Base-by-base conservation (phyloP, 2,888 invertebrate species). In the Dichetophora obliterata region DNA sequence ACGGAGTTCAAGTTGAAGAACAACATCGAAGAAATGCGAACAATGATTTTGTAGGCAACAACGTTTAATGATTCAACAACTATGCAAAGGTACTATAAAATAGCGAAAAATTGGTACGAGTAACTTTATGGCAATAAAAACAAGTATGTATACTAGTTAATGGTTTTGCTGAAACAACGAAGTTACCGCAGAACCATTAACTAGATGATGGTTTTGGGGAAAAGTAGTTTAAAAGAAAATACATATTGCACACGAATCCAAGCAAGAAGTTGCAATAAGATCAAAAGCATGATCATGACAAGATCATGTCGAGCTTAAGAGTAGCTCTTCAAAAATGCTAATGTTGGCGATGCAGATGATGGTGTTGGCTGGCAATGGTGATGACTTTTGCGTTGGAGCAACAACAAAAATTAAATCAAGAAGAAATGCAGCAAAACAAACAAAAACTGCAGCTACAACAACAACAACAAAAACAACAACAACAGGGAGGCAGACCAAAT, bases 361-460 rank as follows among this genome's bases (percentile, higher is more conserved):
- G 85, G 85, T 84, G 83, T 83, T 83, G 83, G 85, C 83, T 80
- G 79, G 83, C 83, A 85, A 83, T 85, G 84, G 84, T 85, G 85
- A 85, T 85, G 85, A 59, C 24, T 59, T 59, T 59, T 14, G 19
- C 24, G 57, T 75, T 79, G 59, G 68, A 52, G 68, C 52, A 48
- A 24, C 52, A 69, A 50, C 27, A 52, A 50, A 69, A 69, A 52
- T 27, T 22, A 9, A 50, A 27, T 22, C n/a, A 50, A 50, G 19
- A 54, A 54, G 9, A 54, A 54, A 54, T 19, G 54, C 54, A 54
- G 54, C 54, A 54, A 8, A 8, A 24, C 14, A 14, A 59, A 27
- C 9, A 43, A 43, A 43, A 43, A 43, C 11, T 43, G 43, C 43
- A 59, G 24, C 4, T 24, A 27, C 57, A 24, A 59, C 19, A 59